Percentiles rank a stretch among this genome's conserved stretches.
phyloP scores from a whole-genome alignment of 2,113 vertebrate genomes.

The Gallinago media region DNA sequence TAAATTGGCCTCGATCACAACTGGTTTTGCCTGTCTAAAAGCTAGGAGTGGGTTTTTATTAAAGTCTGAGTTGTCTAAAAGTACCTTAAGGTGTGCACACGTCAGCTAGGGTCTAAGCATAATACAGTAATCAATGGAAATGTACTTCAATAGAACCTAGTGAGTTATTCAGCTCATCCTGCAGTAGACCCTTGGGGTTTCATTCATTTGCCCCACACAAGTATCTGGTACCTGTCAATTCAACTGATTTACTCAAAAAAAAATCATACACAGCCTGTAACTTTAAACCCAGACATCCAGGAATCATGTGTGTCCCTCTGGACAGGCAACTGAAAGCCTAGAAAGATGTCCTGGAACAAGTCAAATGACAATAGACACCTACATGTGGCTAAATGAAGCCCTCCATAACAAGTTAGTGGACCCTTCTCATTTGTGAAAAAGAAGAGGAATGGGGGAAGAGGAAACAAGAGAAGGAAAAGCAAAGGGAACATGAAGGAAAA shows the following conservation, averaged over 20 bases:
- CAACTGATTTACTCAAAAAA: neutral
- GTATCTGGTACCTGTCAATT: neutral
- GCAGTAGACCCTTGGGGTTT: neutral
- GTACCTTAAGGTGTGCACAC: neutral
- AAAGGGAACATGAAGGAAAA: neutral
- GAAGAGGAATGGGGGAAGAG: neutral
- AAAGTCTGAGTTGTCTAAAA: neutral
- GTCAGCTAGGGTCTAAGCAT: neutral
- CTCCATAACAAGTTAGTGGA: neutral
- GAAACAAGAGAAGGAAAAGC: neutral
- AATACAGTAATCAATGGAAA: neutral
- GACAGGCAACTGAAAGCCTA: neutral
- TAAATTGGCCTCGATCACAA: neutral
- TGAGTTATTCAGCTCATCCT: neutral
- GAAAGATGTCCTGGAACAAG: neutral
- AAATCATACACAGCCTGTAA: neutral
- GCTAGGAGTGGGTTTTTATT: neutral
- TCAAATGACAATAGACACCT: accelerated
- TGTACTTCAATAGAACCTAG: neutral
- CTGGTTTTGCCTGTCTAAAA: neutral
- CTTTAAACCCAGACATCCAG: neutral
- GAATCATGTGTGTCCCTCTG: neutral
- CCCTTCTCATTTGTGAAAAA: neutral
- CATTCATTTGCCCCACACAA: neutral
- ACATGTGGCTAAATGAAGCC: neutral